phyloP scores from a whole-genome alignment of 2,888 invertebrate genomes.

The Drosophila birchii region DNA sequence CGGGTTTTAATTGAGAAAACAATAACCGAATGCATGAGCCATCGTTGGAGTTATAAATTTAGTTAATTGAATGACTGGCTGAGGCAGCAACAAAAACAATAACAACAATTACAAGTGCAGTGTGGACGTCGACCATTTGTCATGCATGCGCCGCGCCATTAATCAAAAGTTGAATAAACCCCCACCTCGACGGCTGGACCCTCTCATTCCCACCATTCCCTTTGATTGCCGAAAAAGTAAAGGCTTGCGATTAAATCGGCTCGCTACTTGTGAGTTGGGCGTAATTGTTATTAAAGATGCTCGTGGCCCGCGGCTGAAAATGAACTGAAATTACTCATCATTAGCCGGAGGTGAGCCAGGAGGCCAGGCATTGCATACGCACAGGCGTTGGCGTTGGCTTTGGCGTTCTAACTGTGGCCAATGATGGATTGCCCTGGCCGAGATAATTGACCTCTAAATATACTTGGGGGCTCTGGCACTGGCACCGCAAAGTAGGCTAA shows the following conservation, averaged over 20 bases:
- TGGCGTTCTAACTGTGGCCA: constrained; percentile 1
- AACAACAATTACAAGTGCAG: constrained; percentile 55
- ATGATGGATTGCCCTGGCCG: constrained; percentile 64
- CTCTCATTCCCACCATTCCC: neutral
- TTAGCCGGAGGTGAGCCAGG: constrained; percentile 38
- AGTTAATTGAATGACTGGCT: constrained; percentile 68
- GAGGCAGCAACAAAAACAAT: constrained; percentile 23
- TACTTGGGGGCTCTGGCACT: constrained; percentile 55
- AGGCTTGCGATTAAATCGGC: constrained; percentile 43
- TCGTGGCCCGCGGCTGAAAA: constrained; percentile 27
- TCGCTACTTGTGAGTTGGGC: constrained; percentile 10
- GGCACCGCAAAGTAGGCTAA: constrained; percentile 75
- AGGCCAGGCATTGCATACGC: constrained; percentile 60
- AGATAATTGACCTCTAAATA: constrained; percentile 76
- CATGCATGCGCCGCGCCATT: constrained; percentile 71
- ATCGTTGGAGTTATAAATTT: constrained; percentile 53
- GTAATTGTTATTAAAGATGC: constrained; percentile 58
- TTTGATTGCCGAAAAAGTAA: constrained; percentile 24
- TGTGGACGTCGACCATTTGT: constrained; percentile 63
- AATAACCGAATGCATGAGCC: constrained; percentile 46
- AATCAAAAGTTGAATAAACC: constrained; percentile 75
- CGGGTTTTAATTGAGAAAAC: constrained; percentile 56
- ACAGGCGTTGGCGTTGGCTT: constrained; percentile 50
- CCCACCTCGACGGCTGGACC: neutral
- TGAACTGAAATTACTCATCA: constrained; percentile 61